Evolutionary conservation across 2,888 invertebrate genomes (phyloP).

Genomic region (Drosophila kambysellisi): DNA sequence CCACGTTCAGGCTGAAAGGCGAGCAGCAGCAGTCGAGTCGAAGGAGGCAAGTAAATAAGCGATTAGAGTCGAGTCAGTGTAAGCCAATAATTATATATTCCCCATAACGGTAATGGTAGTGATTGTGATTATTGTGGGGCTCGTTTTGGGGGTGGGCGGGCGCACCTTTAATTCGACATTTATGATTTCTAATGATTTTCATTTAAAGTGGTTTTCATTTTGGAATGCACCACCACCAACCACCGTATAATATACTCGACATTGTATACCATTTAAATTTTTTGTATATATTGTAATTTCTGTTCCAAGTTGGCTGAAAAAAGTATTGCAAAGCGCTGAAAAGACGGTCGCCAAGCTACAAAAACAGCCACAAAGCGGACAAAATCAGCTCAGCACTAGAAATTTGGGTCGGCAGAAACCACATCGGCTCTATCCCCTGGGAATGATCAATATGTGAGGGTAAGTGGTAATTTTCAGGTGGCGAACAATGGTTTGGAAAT

Average conservation of each 20-base stretch:
- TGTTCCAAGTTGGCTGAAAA: conserved; percentile 81
- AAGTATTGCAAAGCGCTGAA: conserved; percentile 70
- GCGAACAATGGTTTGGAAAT: not conserved
- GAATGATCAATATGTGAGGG: conserved; percentile 28
- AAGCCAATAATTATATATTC: conserved; percentile 36
- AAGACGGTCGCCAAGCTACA: conserved; percentile 59
- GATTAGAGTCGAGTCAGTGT: conserved; percentile 56
- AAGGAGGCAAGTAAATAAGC: conserved; percentile 58
- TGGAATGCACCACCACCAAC: conserved; percentile 33
- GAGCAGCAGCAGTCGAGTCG: conserved; percentile 35
- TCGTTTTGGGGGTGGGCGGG: conserved; percentile 18
- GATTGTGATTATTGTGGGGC: conserved; percentile 31
- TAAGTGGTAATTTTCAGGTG: conserved; percentile 64
- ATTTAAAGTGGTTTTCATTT: conserved; percentile 47
- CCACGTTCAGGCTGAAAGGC: conserved; percentile 37
- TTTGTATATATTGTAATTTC: conserved; percentile 74
- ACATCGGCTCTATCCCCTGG: conserved; percentile 11
- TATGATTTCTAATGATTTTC: conserved; percentile 46
- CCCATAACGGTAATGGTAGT: conserved; percentile 35
- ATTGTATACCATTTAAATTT: conserved; percentile 49
- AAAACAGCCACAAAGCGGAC: conserved; percentile 53
- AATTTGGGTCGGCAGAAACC: conserved; percentile 9
- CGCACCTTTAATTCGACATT: conserved; percentile 41
- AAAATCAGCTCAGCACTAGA: conserved; percentile 14
- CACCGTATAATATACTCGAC: conserved; percentile 22